Percentiles rank a stretch among this genome's conserved stretches.
These are phyloP conservation scores for Carassius gibelio DNA, from an alignment of 2,113 vertebrate species.

Conservation along the genomic window DNA sequence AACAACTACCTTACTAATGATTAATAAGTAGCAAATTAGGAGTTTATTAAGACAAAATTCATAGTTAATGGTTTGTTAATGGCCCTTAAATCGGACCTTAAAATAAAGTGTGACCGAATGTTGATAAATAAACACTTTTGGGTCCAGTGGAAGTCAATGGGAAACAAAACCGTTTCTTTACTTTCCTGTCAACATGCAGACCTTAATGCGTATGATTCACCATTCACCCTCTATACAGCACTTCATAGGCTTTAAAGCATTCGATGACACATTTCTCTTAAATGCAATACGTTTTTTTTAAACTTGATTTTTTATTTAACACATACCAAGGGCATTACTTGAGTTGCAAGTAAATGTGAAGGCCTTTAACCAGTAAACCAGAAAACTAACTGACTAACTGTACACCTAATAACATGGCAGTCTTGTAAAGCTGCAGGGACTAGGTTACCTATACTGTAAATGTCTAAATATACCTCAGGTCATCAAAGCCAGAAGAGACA, in stretches of 20 bases:
- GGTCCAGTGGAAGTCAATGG: neutral
- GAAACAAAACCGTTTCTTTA: neutral
- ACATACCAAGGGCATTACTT: neutral
- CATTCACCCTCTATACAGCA: neutral
- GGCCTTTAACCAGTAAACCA: neutral
- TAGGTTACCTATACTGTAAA: neutral
- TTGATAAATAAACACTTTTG: neutral
- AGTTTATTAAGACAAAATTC: too few species aligned
- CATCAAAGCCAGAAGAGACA: neutral
- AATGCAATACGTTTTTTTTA: neutral
- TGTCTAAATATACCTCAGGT: slow-evolving; percentile 18
- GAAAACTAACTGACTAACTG: neutral
- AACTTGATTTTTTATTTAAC: neutral
- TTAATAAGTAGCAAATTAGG: too few species aligned
- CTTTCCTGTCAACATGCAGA: neutral
- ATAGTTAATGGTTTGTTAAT: too few species aligned
- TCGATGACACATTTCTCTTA: neutral
- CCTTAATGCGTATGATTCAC: neutral
- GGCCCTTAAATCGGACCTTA: too few species aligned
- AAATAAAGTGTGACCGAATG: neutral
- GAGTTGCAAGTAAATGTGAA: neutral
- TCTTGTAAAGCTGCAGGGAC: neutral
- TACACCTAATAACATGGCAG: neutral
- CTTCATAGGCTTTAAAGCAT: neutral
- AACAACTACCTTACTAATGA: too few species aligned